Conservation (phyloP, 2,797 vertebrate species). For the Pseudochirops cupreus region DNA sequence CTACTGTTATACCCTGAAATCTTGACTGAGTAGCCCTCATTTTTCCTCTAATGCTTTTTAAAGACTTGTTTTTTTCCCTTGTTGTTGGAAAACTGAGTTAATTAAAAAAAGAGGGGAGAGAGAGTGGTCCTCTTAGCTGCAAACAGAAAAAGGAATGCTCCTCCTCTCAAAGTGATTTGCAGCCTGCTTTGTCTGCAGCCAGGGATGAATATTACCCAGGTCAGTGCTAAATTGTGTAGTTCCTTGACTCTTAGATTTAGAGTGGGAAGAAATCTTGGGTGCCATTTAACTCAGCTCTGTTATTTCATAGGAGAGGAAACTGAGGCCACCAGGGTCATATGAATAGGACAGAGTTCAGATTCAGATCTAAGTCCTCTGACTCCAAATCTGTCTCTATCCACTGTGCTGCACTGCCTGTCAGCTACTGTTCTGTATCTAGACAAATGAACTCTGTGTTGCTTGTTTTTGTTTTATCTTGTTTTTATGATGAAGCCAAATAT, state of each 20-base stretch:
- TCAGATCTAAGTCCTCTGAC: background rate
- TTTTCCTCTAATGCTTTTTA: constrained; percentile 48
- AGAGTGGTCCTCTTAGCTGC: background rate
- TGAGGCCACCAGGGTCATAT: background rate
- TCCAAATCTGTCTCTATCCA: background rate
- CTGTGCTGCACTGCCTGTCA: background rate
- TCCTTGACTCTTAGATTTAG: background rate
- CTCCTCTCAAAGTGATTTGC: background rate
- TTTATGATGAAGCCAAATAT: background rate
- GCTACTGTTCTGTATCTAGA: background rate
- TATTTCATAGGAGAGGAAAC: background rate
- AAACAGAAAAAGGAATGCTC: background rate
- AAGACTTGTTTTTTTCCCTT: background rate
- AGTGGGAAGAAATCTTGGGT: background rate
- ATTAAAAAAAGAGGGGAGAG: background rate
- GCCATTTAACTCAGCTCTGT: background rate
- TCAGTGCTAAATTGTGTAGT: background rate
- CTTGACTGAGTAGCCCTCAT: constrained; percentile 70
- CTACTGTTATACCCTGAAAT: constrained; percentile 61
- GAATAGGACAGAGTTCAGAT: background rate
- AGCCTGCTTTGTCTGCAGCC: background rate
- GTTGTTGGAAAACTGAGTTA: background rate
- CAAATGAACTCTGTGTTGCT: background rate
- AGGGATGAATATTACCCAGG: background rate
- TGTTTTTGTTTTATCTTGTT: background rate